Evolutionary conservation across 2,113 vertebrate species (phyloP).

Genomic region (Haliaeetus leucogaster): DNA sequence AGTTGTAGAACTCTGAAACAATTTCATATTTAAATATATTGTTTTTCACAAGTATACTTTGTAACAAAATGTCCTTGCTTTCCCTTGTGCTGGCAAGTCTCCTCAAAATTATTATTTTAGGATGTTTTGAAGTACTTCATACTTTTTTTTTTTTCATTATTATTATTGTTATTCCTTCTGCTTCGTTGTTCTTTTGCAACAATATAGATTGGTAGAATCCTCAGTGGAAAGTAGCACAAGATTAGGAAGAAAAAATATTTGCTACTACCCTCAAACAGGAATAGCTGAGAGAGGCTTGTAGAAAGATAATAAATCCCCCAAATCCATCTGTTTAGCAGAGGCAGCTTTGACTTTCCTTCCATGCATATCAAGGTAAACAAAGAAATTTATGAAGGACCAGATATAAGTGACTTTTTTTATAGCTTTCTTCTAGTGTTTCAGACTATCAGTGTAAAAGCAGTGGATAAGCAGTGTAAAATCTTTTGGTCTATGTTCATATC

Average conservation of each 20-base stretch:
- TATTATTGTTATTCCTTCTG: not conserved
- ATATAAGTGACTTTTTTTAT: not conserved
- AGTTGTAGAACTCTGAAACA: not conserved
- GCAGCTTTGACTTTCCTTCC: not conserved
- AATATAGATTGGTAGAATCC: not conserved
- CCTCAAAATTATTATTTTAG: not conserved
- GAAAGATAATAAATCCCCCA: not conserved
- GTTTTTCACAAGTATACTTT: not conserved
- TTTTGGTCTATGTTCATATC: not conserved
- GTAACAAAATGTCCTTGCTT: not conserved
- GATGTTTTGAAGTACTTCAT: not conserved
- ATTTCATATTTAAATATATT: not conserved
- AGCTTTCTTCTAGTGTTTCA: not conserved
- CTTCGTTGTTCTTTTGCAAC: not conserved
- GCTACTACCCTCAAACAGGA: not conserved
- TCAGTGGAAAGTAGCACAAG: not conserved
- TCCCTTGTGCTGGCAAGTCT: not conserved
- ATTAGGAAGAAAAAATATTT: not conserved
- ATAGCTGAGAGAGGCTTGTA: not conserved
- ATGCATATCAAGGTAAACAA: not conserved
- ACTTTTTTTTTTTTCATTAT: not conserved
- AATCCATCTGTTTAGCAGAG: not conserved
- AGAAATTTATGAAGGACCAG: not conserved
- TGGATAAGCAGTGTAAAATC: not conserved
- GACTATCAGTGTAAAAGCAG: not conserved